Evolutionary conservation across 2,797 vertebrate genomes (phyloP).

Genomic region (Urocyon cinereoargenteus): DNA sequence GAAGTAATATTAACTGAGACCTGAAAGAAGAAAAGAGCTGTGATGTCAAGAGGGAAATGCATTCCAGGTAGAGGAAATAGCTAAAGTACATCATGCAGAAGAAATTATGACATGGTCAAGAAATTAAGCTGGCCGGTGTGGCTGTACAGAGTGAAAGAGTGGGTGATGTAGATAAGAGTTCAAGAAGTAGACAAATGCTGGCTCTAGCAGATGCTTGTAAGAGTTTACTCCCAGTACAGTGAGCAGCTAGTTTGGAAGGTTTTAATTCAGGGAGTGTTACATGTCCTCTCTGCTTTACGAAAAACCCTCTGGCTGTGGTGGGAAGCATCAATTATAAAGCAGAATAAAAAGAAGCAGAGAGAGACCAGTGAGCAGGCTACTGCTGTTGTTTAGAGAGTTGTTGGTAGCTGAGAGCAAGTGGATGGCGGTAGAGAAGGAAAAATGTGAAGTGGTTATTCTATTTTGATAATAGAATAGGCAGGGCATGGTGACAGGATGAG

Average conservation of each 20-base stretch:
- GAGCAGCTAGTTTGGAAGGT: background rate
- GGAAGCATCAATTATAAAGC: background rate
- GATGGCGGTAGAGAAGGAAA: background rate
- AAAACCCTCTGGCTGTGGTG: background rate
- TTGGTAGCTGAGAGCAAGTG: background rate
- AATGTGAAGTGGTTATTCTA: background rate
- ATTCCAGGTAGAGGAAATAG: background rate
- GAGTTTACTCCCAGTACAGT: background rate
- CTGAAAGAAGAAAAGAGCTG: background rate
- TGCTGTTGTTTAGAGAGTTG: background rate
- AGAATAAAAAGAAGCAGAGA: background rate
- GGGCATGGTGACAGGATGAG: background rate
- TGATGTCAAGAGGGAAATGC: background rate
- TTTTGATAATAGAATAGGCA: conserved; percentile 1
- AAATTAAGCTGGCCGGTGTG: background rate
- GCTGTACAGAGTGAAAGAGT: background rate
- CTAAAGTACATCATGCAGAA: too few relatives aligned
- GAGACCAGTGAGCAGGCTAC: background rate
- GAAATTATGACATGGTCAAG: background rate
- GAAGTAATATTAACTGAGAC: background rate
- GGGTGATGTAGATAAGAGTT: background rate
- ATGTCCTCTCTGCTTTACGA: conserved; percentile 2
- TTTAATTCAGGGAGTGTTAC: background rate
- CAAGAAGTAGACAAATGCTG: background rate
- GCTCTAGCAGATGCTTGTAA: background rate